Evolutionary conservation across 1,140 invertebrate species (phyloP).

Genomic region (Vollenhovia emeryi): DNA sequence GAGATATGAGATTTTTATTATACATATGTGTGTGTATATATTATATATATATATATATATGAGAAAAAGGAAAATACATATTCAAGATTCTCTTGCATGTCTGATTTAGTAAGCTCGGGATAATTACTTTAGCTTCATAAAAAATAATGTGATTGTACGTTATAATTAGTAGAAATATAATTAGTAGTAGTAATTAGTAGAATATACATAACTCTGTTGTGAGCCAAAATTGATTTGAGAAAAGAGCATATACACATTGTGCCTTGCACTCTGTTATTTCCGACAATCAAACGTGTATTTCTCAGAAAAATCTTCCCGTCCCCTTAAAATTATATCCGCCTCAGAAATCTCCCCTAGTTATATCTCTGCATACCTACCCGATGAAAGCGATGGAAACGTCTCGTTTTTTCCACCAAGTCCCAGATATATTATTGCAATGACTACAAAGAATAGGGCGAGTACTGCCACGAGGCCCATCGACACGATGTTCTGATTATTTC

Average conservation of each 20-base stretch:
- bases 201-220: background rate
- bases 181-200: conserved; percentile 34
- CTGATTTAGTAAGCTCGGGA: conserved; percentile 17
- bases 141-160: conserved; percentile 29
- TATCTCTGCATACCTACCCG: conserved; percentile 82
- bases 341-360: conserved; percentile 40
- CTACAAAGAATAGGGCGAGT: conserved; percentile 88
- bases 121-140: conserved; percentile 41
- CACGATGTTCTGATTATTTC: conserved; percentile 87
- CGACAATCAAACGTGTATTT: conserved; percentile 41
- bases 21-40: conserved; percentile 46
- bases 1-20: conserved; percentile 65
- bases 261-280: conserved; percentile 7
- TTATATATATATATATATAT: conserved; percentile 32
- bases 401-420: conserved; percentile 85
- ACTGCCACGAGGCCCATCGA: conserved; percentile 88
- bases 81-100: conserved; percentile 26
- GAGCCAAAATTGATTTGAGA: background rate
- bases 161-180: no score
- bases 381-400: conserved; percentile 78
- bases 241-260: background rate
- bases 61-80: conserved; percentile 53
- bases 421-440: conserved; percentile 89
- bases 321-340: conserved; percentile 45
- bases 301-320: background rate